Conservation (phyloP, 2,888 invertebrate species). For the Odontocerum albicorne region DNA sequence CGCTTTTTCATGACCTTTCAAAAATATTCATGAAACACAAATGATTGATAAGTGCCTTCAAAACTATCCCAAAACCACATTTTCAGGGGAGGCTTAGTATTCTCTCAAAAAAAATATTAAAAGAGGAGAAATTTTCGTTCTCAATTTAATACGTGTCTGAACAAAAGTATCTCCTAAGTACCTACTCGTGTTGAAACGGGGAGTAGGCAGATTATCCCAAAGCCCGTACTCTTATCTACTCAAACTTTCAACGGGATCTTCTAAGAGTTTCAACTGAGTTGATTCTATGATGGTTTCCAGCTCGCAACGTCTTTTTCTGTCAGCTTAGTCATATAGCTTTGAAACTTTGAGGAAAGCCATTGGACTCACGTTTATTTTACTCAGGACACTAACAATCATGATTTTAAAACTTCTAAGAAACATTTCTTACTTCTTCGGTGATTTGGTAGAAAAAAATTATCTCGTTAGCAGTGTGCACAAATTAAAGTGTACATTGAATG, state of each 20-base stretch:
- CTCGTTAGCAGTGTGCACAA: too few species aligned
- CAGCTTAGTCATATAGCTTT: constrained; percentile 10
- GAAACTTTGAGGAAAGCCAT: background rate
- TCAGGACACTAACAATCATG: too few species aligned
- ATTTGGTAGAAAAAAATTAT: too few species aligned
- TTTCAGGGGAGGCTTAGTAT: too few species aligned
- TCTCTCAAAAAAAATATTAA: too few species aligned
- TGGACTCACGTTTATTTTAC: too few species aligned
- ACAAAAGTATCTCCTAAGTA: background rate
- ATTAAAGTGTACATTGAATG: too few species aligned
- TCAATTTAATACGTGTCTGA: background rate
- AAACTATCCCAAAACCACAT: too few species aligned
- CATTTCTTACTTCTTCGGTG: too few species aligned
- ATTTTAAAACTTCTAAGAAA: too few species aligned
- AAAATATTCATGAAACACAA: background rate
- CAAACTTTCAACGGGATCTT: constrained; percentile 26
- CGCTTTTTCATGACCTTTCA: background rate
- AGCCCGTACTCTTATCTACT: constrained; percentile 21
- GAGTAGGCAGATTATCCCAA: constrained; percentile 21
- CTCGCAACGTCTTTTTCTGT: constrained; percentile 10
- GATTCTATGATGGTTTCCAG: constrained; percentile 19
- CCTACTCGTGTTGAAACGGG: background rate
- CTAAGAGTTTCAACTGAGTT: constrained; percentile 20
- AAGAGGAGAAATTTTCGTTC: too few species aligned
- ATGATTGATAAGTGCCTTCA: too few species aligned